Percentiles rank a stretch among this genome's conserved stretches.
Evolutionary conservation across 2,888 invertebrate species (phyloP).

Genomic region (Halictus quadricinctus): DNA sequence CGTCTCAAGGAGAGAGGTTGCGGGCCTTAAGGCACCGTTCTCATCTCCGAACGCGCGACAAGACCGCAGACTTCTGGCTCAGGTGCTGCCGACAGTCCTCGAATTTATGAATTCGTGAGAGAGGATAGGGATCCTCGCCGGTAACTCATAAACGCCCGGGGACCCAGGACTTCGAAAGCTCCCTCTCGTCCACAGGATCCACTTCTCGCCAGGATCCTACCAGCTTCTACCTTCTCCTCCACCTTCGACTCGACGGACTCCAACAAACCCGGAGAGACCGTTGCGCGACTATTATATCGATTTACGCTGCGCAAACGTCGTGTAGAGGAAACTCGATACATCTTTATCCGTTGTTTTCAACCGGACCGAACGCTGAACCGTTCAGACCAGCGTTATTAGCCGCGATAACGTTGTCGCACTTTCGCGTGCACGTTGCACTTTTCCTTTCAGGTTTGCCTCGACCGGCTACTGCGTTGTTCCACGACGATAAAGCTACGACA

Average conservation of each 20-base stretch:
- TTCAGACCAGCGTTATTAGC: slow-evolving; percentile 27
- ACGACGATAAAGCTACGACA: slow-evolving; percentile 57
- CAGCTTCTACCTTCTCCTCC: neutral
- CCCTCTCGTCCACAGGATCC: neutral
- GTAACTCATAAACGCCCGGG: neutral
- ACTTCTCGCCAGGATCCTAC: neutral
- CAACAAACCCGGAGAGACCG: neutral
- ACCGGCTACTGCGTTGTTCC: slow-evolving; percentile 47
- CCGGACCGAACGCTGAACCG: slow-evolving; percentile 25
- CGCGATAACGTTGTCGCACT: slow-evolving; percentile 42
- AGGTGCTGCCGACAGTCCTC: slow-evolving; percentile 60
- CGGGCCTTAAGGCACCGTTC: slow-evolving; percentile 75
- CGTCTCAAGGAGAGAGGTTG: slow-evolving; percentile 73
- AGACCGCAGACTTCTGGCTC: slow-evolving; percentile 63
- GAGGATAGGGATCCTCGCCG: slow-evolving; percentile 17
- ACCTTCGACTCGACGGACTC: neutral
- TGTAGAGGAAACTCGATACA: slow-evolving; percentile 44
- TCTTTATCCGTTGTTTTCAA: slow-evolving; percentile 33
- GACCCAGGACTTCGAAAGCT: slow-evolving; percentile 5
- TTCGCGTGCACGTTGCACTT: slow-evolving; percentile 16
- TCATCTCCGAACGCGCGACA: slow-evolving; percentile 76
- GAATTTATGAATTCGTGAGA: slow-evolving; percentile 63
- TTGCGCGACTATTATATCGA: slow-evolving; percentile 20
- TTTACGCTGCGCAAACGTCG: slow-evolving; percentile 28
- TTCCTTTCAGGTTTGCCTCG: slow-evolving; percentile 41